Percentiles rank a stretch among this genome's conserved stretches.
These are phyloP conservation scores for Drosophila subsilvestris DNA, from an alignment of 2,888 invertebrate genomes.

Conservation along the genomic window DNA sequence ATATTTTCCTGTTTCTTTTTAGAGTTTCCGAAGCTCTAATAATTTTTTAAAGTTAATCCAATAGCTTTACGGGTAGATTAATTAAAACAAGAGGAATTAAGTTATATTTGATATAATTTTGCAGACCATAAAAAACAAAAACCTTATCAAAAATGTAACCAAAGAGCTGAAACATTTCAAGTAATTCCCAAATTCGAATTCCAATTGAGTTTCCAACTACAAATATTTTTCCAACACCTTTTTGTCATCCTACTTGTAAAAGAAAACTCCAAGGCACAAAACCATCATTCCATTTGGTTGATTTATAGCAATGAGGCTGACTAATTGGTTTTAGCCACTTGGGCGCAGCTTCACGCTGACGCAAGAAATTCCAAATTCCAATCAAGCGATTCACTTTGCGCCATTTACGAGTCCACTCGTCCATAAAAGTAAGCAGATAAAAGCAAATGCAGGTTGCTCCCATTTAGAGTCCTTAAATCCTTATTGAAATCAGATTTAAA, in stretches of 20 bases:
- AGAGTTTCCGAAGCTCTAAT: too few relatives aligned
- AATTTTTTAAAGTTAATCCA: too few relatives aligned
- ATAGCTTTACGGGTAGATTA: too few relatives aligned
- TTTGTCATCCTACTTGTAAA: not conserved
- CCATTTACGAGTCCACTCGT: conserved; percentile 27
- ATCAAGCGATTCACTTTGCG: conserved; percentile 16
- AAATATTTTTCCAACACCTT: not conserved
- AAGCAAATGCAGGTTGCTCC: conserved; percentile 31
- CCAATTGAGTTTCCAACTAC: too few relatives aligned
- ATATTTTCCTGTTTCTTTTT: too few relatives aligned
- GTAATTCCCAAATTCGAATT: too few relatives aligned
- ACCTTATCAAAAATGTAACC: too few relatives aligned
- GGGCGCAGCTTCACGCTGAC: conserved; percentile 16
- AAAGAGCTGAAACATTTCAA: not conserved
- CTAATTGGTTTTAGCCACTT: conserved; percentile 16
- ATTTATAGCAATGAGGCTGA: not conserved
- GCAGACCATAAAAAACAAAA: not conserved
- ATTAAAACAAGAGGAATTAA: too few relatives aligned
- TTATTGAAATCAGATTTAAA: conserved; percentile 65
- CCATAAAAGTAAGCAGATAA: conserved; percentile 61
- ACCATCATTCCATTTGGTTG: too few relatives aligned
- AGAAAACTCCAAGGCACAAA: too few relatives aligned
- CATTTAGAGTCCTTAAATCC: conserved; percentile 34
- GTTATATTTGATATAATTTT: not conserved
- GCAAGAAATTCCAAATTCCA: conserved; percentile 37